Evolutionary conservation across 1,140 invertebrate genomes (phyloP), one percentile per base, ranked within the genome.

Genomic region (Nilaparvata lugens): DNA sequence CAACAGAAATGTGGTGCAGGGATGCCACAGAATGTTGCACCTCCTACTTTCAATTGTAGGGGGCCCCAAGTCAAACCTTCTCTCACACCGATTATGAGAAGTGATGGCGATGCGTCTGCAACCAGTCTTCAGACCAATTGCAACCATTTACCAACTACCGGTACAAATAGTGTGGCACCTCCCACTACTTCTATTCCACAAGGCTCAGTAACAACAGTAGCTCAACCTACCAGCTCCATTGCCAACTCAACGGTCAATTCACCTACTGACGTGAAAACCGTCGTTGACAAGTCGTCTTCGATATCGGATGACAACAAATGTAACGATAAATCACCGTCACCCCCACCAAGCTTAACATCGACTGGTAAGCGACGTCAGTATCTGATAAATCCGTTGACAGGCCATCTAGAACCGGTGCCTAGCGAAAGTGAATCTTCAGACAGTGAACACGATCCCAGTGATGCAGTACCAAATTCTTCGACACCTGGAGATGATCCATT

Each of bases 381-480:
- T 76, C 80, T 93, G 2, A 89, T 93, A 31, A 95, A 93, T 77
- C 91, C 91, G 4, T 78, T 91, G 62, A 93, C 91, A 4, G 91
- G 91, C 13, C 83, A 89, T 64, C 72, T 95, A 66, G 91, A 94
- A 71, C 87, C 87, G 1, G 84, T 88, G 80, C 81, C 83, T 4
- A 86, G 80, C 64, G 85, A 88, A 63, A 80, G 79, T 51, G 31
- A 35, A 35, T 75, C 75, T 62, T 78, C 77, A 14, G 72, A 73
- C 19, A 68, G 60, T 67, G 75, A 73, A 60, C 76, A 78, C 57
- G 51, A 58, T 11, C 65, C 70, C n/a, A 71, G 74, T 25, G 68
- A 67, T 25, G 52, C 52, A 45, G 52, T 60, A 38, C 56, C 63
- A 9, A 64, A 64, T 53, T 60, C 61, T 13, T 62, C 63, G 13